phyloP scores from a whole-genome alignment of 23 tunicate species.

The Botrylloides violaceus region DNA sequence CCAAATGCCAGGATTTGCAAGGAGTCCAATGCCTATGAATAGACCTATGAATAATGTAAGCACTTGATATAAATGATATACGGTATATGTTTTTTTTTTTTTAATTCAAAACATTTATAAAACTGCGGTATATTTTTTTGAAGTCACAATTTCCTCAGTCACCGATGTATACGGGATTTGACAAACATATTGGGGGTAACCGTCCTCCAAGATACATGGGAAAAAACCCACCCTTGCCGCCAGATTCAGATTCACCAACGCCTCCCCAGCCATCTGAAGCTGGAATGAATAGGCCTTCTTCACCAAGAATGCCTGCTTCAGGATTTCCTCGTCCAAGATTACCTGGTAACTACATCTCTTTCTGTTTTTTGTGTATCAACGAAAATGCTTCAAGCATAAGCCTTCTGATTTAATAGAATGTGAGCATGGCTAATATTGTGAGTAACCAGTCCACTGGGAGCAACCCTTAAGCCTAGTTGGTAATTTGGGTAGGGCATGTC shows the following conservation, averaged over 20 bases:
- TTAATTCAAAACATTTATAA: too few relatives aligned
- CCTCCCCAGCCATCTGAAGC: conserved; percentile 14
- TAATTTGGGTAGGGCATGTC: too few relatives aligned
- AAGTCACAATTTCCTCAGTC: background rate
- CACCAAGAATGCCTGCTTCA: background rate
- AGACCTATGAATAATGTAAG: background rate
- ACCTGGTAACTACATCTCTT: background rate
- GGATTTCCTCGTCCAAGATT: conserved; percentile 2
- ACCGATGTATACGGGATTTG: background rate
- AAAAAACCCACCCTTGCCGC: conserved; percentile 34
- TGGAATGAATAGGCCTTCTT: background rate
- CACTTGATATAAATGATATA: background rate
- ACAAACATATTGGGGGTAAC: background rate
- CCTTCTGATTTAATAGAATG: too few relatives aligned
- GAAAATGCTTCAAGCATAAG: too few relatives aligned
- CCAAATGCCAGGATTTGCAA: background rate
- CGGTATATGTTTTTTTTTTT: background rate
- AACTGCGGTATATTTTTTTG: background rate
- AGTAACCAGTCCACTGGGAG: too few relatives aligned
- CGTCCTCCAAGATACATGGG: background rate
- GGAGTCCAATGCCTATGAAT: background rate
- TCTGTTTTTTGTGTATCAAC: too few relatives aligned
- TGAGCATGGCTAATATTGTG: too few relatives aligned
- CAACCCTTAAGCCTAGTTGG: too few relatives aligned
- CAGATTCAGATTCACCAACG: conserved; percentile 22